Base-by-base conservation (phyloP, 2,113 vertebrate species). In the Stigmatopora argus region DNA sequence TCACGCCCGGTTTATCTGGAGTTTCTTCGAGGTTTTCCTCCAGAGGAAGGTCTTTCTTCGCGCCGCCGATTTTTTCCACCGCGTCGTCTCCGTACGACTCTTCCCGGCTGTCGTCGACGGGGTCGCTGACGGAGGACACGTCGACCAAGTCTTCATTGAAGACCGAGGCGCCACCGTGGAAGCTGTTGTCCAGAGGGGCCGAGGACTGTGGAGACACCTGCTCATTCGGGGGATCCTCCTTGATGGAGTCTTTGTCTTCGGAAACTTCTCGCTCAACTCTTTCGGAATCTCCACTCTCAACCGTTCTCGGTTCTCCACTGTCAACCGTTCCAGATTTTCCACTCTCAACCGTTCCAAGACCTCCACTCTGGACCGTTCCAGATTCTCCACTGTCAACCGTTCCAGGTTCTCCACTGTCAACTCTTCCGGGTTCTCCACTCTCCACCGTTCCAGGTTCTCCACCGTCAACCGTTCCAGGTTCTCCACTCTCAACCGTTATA, bases 41-140 rank as follows among this genome's bases (percentile, higher is more conserved):
- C 3, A 12, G 1, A 1, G 7, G 46, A 31, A 44, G 48, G 1
- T 72, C 65, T 38, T 67, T n/a, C 9, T 35, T 66, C 23, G 87
- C 73, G 17, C 64, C 59, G 62, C 51, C 55, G 7, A 49, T 83
- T 73, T 26, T 23, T 65, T 66, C 79, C 44, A 77, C 78, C 18
- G 26, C 62, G 35, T 84, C 82, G 3, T 84, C 75, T 35, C 52
- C 87, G 56, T 73, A 49, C 44, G 78, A 84, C 18, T 57, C 78
- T 61, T 76, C 89, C 73, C 86, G 76, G 68, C 82, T 82, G 34
- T 87, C 82, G 13, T 84, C 79, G 23, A 70, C 48, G 31, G 82
- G 82, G 67, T 86, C 82, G 12, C 78, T 84, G 35, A 79, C 68
- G 53, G 85, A 63, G 21, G 87, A 87, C 72, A 72, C 64, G 15